phyloP scores from a whole-genome alignment of 2,888 invertebrate genomes.

The Ptychoptera albimana region DNA sequence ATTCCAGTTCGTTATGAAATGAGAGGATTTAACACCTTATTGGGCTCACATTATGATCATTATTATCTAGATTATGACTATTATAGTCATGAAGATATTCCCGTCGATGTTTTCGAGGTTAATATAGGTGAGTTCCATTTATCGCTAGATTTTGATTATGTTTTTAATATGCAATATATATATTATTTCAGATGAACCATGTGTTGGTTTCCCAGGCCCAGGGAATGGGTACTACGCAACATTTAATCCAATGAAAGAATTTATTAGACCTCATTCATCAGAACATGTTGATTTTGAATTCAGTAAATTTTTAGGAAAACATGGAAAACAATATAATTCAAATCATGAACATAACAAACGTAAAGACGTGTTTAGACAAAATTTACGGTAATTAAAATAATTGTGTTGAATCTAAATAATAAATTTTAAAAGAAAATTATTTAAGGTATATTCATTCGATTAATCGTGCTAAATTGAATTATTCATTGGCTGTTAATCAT shows the following conservation, averaged over 20 bases:
- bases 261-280: constrained; percentile 52
- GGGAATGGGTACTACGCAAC: constrained; percentile 58
- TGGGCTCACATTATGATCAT: constrained; percentile 95
- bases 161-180: constrained; percentile 1
- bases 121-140: constrained; percentile 35
- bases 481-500: constrained; percentile 67
- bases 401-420: constrained; percentile 23
- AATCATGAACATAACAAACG: constrained; percentile 51
- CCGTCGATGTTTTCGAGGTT: constrained; percentile 50
- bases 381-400: constrained; percentile 38
- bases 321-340: constrained; percentile 48
- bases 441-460: constrained; percentile 51
- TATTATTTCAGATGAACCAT: constrained; percentile 39
- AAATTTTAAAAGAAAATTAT: background rate
- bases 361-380: constrained; percentile 70
- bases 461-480: constrained; percentile 61
- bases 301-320: constrained; percentile 48
- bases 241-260: constrained; percentile 91
- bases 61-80: constrained; percentile 71
- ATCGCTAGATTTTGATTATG: background rate
- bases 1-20: constrained; percentile 79
- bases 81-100: constrained; percentile 48
- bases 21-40: constrained; percentile 77
- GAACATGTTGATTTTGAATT: constrained; percentile 63
- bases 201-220: constrained; percentile 75